Evolutionary conservation across 2,113 vertebrate genomes (phyloP), one percentile per base, ranked within the genome.

Genomic region (Mesitornis unicolor): DNA sequence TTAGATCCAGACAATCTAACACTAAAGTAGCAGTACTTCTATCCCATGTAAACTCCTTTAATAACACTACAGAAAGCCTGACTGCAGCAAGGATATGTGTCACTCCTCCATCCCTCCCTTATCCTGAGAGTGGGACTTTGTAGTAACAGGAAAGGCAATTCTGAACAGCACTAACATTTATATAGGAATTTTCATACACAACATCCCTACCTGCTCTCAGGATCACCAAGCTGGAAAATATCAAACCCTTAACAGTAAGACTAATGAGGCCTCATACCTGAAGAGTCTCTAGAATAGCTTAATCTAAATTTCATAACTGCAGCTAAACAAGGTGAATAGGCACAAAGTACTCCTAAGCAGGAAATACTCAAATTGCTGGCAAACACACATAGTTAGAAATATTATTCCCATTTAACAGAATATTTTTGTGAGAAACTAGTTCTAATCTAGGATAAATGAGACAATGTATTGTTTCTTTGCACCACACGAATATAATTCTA

Each of bases 401-500:
- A 82, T 5, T 67, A 11, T 64, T 11, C 11, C 16, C 16, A 69
- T 84, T 78, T 61, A 77, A 63, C 4, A 33, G 13, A 53, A 13
- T 28, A 87, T 48, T 57, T 80, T 40, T 36, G 14, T 50, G 8
- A 36, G 38, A 78, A 89, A 81, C 4, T 21, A 74, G 10, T n/a
- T 89, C 36, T 16, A 84, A 50, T 40, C 6, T 61, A 70, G 21
- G 47, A 54, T 45, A 75, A 82, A 70, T 6, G 25, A 54, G 35
- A 70, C 0, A 0, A 77, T 0, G 1, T 6, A 63, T 2, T 4
- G 0, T 74, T 57, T 45, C 22, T 33, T 70, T 70, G 31, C 15
- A 82, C 17, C 38, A 54, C 15, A 31, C 50, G 8, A 53, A 82
- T 26, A 29, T 26, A 75, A 54, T 29, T 53, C n/a, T 13, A 40